These are phyloP conservation scores for Sinotaia quadrata DNA, from an alignment of 2,888 invertebrate species.

Conservation along the genomic window DNA sequence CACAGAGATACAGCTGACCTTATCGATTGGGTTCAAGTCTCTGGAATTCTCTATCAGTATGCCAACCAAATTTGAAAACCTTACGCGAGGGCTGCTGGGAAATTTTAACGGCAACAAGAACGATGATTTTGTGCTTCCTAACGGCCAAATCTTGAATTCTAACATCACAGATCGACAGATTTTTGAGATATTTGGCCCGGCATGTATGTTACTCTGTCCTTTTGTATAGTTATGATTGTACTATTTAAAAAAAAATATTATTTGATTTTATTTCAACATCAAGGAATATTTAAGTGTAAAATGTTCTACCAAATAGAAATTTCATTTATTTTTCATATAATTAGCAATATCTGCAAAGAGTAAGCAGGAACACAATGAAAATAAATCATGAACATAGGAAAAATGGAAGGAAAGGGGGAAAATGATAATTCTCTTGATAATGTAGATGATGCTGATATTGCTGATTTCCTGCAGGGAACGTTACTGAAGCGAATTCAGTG, in stretches of 20 bases:
- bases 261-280: no score
- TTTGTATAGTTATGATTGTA: no score
- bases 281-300: no score
- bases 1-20: slow-evolving; percentile 15
- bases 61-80: background rate
- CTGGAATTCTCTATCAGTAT: slow-evolving; percentile 16
- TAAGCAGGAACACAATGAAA: no score
- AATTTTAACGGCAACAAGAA: slow-evolving; percentile 27
- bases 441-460: no score
- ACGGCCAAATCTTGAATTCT: slow-evolving; percentile 9
- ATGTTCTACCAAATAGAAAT: no score
- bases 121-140: slow-evolving; percentile 25
- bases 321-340: no score
- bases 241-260: no score
- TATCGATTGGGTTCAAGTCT: slow-evolving; percentile 7
- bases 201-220: slow-evolving; percentile 12
- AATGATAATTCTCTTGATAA: background rate
- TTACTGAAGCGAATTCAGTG: background rate
- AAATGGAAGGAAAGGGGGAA: no score
- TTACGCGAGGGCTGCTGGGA: slow-evolving; percentile 28
- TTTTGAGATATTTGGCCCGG: slow-evolving; percentile 19
- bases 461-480: no score
- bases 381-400: no score
- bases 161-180: slow-evolving; percentile 20
- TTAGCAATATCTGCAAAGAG: no score